These are phyloP conservation scores for Habropoda laboriosa DNA, from an alignment of 1,140 invertebrate genomes.

Conservation along the genomic window DNA sequence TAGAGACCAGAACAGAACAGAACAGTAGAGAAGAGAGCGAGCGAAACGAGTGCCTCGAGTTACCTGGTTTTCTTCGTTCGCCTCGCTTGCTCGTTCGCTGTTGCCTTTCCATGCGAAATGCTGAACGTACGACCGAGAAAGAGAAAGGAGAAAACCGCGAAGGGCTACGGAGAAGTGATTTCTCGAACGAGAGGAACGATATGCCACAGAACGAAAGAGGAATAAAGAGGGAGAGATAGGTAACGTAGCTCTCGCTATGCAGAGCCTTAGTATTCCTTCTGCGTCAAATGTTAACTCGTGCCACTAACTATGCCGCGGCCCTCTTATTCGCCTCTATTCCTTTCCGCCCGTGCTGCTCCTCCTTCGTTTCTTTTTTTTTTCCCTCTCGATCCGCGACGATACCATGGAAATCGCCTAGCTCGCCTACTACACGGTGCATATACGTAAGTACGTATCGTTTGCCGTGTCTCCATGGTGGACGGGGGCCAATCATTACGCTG, in stretches of 20 bases:
- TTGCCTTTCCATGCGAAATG: constrained; percentile 48
- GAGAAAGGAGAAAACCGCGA: constrained; percentile 24
- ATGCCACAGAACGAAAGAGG: not conserved
- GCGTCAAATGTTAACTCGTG: constrained; percentile 72
- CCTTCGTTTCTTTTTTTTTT: constrained; percentile 45
- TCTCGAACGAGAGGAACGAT: not conserved
- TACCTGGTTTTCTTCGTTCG: not conserved
- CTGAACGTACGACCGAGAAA: constrained; percentile 28
- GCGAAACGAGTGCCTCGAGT: too few relatives aligned
- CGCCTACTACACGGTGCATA: too few relatives aligned
- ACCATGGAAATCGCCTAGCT: constrained; percentile 68
- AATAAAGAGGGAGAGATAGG: constrained; percentile 14
- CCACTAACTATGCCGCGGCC: constrained; percentile 63
- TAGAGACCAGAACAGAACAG: constrained; percentile 15
- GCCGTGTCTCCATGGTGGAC: constrained; percentile 39
- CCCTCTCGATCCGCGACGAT: constrained; percentile 50
- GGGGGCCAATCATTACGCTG: constrained; percentile 56
- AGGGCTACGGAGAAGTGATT: not conserved
- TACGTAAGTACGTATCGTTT: constrained; percentile 64
- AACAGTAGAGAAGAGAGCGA: too few relatives aligned
- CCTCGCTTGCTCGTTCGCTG: constrained; percentile 7
- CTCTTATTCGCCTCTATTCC: constrained; percentile 28
- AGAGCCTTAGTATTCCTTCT: constrained; percentile 69
- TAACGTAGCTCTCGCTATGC: constrained; percentile 51
- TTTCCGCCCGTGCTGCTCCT: not conserved